Conservation (phyloP, 2,888 invertebrate species). For the Antheraea yamamai region DNA sequence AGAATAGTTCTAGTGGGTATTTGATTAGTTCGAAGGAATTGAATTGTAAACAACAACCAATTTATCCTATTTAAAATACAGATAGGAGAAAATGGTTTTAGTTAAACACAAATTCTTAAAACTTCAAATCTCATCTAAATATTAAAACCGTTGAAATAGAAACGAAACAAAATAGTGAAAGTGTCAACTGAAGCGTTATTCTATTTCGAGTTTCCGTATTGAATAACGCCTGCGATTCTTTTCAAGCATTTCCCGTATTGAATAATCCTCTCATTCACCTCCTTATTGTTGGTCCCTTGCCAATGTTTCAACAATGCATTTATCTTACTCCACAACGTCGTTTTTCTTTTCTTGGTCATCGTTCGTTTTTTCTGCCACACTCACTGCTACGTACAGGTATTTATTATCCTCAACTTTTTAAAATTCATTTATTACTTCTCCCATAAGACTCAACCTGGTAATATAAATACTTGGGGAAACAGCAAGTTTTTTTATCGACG, state of each 20-base stretch:
- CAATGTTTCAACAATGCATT: slow-evolving; percentile 16
- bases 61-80: no score
- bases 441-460: neutral
- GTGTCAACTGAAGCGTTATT: slow-evolving; percentile 1
- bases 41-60: no score
- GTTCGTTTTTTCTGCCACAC: neutral
- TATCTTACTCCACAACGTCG: neutral
- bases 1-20: no score
- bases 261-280: neutral
- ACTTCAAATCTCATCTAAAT: neutral
- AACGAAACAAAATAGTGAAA: slow-evolving; percentile 1
- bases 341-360: neutral
- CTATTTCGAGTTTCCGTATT: slow-evolving; percentile 5
- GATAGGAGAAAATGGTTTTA: no score
- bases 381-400: neutral
- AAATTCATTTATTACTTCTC: neutral
- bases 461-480: neutral
- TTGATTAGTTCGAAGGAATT: no score
- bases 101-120: no score
- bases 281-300: slow-evolving; percentile 6
- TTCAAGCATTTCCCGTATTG: slow-evolving; percentile 1
- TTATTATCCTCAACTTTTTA: neutral
- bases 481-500: neutral
- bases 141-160: neutral
- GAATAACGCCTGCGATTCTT: neutral